Evolutionary conservation across 2,797 vertebrate genomes (phyloP), one percentile per base, ranked within the genome.

Genomic region (Threskiornis aethiopicus): DNA sequence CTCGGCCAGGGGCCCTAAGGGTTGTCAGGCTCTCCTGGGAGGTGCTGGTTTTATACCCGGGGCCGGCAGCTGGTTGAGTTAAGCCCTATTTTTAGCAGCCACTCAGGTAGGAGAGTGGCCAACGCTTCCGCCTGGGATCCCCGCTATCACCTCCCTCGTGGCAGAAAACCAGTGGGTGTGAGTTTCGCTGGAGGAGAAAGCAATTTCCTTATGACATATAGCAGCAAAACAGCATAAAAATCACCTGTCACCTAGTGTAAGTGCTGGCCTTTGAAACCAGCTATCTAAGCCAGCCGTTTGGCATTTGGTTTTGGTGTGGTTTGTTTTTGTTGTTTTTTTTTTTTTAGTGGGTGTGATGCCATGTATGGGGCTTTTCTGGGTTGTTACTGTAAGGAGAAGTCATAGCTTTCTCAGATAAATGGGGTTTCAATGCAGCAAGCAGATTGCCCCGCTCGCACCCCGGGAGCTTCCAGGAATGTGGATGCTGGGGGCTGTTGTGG

Each of bases 71-170:
- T 10, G 58, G 9, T 22, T 91, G 91, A 95, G 71, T 49, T 66
- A 25, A 93, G 26, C 49, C 44, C 96, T 97, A 97, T 97, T 97
- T 97, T 95, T 97, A 97, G 86, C 86, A 97, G 71, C 96, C 96
- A 96, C 10, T 95, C 94, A 95, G 88, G 91, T 35, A 41, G 28
- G 51, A 95, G 92, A 64, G 51, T 3, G 1, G 66, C 51, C 37
- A 8, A 0, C 0, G 25, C 73, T 95, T 94, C 93, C 84, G 37
- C 55, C 41, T 79, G 73, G 73, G 59, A 61, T 85, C 51, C 61
- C 84, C 3, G 4, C 58, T 89, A 31, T 73, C 87, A n/a, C 79
- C 90, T 15, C 77, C 91, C 90, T 87, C 26, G 16, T 70, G 82
- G 91, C 1, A 1, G 72, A 72, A 76, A 52, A 80, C n/a, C 57